These are phyloP conservation scores for Drosophila infuscata DNA, from an alignment of 2,888 invertebrate species.

Conservation along the genomic window DNA sequence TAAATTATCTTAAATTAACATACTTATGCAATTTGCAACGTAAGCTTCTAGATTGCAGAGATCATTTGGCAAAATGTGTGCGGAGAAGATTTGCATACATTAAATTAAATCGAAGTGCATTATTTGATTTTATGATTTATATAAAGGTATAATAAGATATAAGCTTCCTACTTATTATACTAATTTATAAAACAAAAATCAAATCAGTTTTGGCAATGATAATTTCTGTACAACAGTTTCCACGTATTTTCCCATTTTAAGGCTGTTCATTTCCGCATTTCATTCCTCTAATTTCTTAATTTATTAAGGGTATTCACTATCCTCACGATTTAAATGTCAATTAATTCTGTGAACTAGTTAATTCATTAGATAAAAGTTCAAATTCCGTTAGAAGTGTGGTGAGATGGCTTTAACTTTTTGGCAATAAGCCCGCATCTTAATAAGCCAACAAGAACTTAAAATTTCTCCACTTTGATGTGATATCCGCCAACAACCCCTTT, in stretches of 20 bases:
- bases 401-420: slow-evolving; percentile 7
- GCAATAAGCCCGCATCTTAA: slow-evolving; percentile 3
- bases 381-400: neutral
- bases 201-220: neutral
- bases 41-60: neutral
- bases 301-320: neutral
- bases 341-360: neutral
- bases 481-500: neutral
- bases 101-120: neutral
- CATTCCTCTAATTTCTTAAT: too few species aligned
- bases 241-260: too few species aligned
- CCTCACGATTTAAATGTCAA: neutral
- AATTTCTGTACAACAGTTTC: neutral
- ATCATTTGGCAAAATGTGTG: neutral
- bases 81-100: neutral
- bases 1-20: neutral
- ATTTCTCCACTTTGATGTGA: slow-evolving; percentile 23
- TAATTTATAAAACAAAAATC: neutral
- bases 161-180: neutral
- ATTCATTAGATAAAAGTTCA: neutral
- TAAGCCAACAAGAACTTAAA: slow-evolving; percentile 2
- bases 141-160: neutral
- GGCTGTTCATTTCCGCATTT: neutral
- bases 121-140: neutral
- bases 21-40: neutral